These are phyloP conservation scores for Archips crataeganus DNA, from an alignment of 2,888 invertebrate genomes.

Conservation along the genomic window DNA sequence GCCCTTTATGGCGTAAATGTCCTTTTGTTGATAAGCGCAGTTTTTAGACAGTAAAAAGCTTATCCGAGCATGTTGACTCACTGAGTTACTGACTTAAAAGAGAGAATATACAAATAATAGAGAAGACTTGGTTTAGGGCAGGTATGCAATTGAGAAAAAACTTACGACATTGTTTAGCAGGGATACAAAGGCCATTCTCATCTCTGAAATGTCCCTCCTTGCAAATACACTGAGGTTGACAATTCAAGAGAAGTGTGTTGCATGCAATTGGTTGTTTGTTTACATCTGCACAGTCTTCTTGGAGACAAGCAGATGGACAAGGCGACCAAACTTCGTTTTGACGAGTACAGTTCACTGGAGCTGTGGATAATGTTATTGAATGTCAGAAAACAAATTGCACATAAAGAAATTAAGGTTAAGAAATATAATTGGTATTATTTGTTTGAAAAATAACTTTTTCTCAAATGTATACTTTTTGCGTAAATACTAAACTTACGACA, in stretches of 20 bases:
- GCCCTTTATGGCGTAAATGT: too few relatives aligned
- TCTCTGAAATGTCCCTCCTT: conserved; percentile 55
- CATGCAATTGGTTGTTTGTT: conserved; percentile 49
- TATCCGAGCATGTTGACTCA: too few relatives aligned
- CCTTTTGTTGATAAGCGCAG: too few relatives aligned
- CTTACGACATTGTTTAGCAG: conserved; percentile 50
- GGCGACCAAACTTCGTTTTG: conserved; percentile 55
- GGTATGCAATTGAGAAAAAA: not conserved
- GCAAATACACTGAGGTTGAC: conserved; percentile 60
- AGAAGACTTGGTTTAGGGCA: too few relatives aligned
- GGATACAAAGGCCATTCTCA: conserved; percentile 51
- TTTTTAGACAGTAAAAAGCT: too few relatives aligned
- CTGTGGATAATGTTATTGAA: conserved; percentile 45
- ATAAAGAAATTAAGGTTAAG: not conserved
- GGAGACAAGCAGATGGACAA: conserved; percentile 55
- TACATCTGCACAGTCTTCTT: conserved; percentile 55
- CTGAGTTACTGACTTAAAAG: too few relatives aligned
- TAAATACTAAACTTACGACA: conserved; percentile 48
- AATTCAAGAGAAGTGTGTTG: conserved; percentile 56
- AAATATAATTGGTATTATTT: too few relatives aligned
- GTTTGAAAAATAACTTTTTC: too few relatives aligned
- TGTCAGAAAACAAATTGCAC: not conserved
- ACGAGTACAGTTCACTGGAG: conserved; percentile 57
- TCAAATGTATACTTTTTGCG: not conserved
- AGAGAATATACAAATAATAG: too few relatives aligned